A percentile compares a stretch with the other conserved stretches of the same genome.
Evolutionary conservation across 2,888 invertebrate species (phyloP).

Genomic region (Netelia virgata): DNA sequence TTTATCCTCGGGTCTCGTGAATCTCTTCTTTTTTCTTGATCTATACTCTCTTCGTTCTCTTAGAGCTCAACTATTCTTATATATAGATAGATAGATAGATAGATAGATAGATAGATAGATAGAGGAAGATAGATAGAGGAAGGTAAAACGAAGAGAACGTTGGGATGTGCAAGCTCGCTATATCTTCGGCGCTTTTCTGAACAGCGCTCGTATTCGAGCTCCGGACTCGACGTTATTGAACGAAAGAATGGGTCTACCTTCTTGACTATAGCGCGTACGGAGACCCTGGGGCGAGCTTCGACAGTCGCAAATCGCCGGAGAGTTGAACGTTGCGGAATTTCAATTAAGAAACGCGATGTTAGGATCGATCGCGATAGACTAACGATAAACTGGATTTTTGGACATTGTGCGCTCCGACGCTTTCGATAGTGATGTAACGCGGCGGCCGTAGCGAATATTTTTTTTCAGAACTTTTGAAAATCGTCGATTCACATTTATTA

Average conservation of each 20-base stretch:
- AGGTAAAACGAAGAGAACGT: slow-evolving; percentile 10
- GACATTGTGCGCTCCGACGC: neutral
- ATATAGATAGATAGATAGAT: neutral
- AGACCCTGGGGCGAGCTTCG: slow-evolving; percentile 6
- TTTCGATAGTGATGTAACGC: neutral
- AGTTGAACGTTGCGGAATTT: slow-evolving; percentile 64
- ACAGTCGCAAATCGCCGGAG: slow-evolving; percentile 1
- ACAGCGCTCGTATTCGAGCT: slow-evolving; percentile 3
- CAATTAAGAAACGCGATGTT: slow-evolving; percentile 53
- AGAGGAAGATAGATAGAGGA: neutral
- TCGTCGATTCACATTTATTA: too few species aligned
- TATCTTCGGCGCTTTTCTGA: slow-evolving; percentile 47
- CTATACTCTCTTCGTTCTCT: slow-evolving; percentile 38
- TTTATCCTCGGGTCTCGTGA: slow-evolving; percentile 35
- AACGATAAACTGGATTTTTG: slow-evolving; percentile 17
- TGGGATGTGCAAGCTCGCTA: slow-evolving; percentile 42
- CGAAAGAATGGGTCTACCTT: slow-evolving; percentile 58
- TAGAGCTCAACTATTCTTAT: slow-evolving; percentile 33
- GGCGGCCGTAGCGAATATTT: neutral
- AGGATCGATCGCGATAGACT: slow-evolving; percentile 27
- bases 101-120: neutral
- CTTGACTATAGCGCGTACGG: slow-evolving; percentile 48
- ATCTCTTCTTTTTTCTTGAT: slow-evolving; percentile 43
- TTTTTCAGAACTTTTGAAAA: too few species aligned
- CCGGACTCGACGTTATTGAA: slow-evolving; percentile 57